Evolutionary conservation across 2,888 invertebrate genomes (phyloP), one percentile per base, ranked within the genome.

Genomic region (Isoperla grammatica): DNA sequence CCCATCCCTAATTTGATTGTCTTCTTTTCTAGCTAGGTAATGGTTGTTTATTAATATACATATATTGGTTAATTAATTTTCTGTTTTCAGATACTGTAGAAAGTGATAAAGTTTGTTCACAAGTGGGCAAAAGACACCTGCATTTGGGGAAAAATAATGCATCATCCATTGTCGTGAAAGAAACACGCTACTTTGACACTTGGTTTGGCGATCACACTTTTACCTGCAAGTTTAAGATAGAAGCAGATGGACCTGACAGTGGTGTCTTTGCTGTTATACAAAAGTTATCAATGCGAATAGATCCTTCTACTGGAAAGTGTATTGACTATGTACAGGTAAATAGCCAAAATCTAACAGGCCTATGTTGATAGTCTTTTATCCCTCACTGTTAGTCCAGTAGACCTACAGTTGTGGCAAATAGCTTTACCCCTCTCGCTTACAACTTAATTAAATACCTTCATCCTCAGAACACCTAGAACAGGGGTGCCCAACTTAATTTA

Each of bases 181-280:
- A 72, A 59, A 67, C 63, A 12, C 62, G 62, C 20, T 65, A 71
- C 55, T 69, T 68, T 37, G 64, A 69, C 37, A 69, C 70, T 53
- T 56, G 64, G 35, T 29, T 68, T n/a, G 69, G 74, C 64, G 61
- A 65, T 2, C 60, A 64, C 22, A 68, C 70, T 55, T 69, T 70
- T 20, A 62, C 66, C 3, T 76, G 76, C 61, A 69, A 65, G 50
- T 74, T 76, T 63, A 65, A 70, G 61, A 70, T 76, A 2, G 67
- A 71, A 56, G 61, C 71, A 0, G 57, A 15, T 15, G 15, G 17
- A 13, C 65, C 63, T 37, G 67, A 67, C 0, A 69, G 71, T 20
- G 78, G 78, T 9, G 65, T 80, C 9, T 75, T 79, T 62, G 79
- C 75, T 17, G 79, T 79, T 4, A 75, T 81, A 49, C 80, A 81